Percentiles rank a stretch among this genome's conserved stretches.
Evolutionary conservation across 2,888 invertebrate genomes (phyloP).

Genomic region (Nineta flava): DNA sequence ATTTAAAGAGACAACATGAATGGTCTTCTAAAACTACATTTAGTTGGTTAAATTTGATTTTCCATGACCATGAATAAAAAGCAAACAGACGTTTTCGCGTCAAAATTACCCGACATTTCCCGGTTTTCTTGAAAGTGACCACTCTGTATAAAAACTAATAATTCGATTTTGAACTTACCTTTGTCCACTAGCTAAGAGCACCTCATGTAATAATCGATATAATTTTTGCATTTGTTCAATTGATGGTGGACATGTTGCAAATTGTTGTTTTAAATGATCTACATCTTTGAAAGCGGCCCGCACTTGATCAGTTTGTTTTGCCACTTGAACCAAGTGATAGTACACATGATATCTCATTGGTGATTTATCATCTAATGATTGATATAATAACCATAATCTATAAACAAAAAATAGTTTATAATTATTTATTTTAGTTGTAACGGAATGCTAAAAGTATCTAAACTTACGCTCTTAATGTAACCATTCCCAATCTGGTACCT

Average conservation of each 20-base stretch:
- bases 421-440: background rate
- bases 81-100: too few relatives aligned
- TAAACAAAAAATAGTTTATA: slow-evolving; percentile 1
- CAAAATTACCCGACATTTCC: too few relatives aligned
- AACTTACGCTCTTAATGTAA: slow-evolving; percentile 73
- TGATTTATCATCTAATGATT: slow-evolving; percentile 72
- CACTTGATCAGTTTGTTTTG: slow-evolving; percentile 74
- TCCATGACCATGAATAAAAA: too few relatives aligned
- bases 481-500: slow-evolving; percentile 58
- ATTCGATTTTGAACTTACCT: slow-evolving; percentile 46
- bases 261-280: slow-evolving; percentile 66
- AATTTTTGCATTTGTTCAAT: slow-evolving; percentile 85
- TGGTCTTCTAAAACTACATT: too few relatives aligned
- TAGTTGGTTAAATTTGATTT: too few relatives aligned
- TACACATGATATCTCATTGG: slow-evolving; percentile 84
- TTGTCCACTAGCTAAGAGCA: slow-evolving; percentile 71
- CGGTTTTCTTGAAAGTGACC: too few relatives aligned
- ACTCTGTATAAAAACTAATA: too few relatives aligned
- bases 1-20: too few relatives aligned
- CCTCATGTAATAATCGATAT: slow-evolving; percentile 76
- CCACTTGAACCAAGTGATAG: slow-evolving; percentile 77
- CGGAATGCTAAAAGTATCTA: slow-evolving; percentile 1
- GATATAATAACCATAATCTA: slow-evolving; percentile 70
- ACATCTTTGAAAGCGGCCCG: slow-evolving; percentile 72
- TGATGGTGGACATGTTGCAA: slow-evolving; percentile 61